Conservation (phyloP, 2,113 vertebrate genomes). For the Acanthisitta chloris region DNA sequence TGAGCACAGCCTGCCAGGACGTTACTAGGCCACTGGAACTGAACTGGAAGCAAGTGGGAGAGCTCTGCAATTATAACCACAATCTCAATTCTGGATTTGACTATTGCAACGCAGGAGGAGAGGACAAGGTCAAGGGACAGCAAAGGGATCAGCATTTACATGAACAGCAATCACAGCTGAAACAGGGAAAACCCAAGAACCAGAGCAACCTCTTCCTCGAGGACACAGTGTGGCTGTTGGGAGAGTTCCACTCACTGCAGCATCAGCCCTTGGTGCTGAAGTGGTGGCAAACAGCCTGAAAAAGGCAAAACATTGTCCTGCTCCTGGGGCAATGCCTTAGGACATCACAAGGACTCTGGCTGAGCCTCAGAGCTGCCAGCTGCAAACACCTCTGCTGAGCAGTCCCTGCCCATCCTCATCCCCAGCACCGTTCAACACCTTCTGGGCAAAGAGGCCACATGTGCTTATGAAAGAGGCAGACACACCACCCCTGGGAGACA, state of each 20-base stretch:
- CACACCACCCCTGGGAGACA: not conserved
- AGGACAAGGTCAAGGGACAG: not conserved
- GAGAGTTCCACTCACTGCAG: not conserved
- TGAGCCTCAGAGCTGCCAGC: not conserved
- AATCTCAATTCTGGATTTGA: not conserved
- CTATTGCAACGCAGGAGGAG: not conserved
- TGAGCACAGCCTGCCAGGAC: not conserved
- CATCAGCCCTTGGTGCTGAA: not conserved
- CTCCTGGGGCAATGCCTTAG: not conserved
- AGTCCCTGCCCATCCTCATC: not conserved
- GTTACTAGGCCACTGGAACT: constrained; percentile 39
- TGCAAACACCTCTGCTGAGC: not conserved
- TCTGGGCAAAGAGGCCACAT: accelerated
- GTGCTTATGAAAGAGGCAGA: not conserved
- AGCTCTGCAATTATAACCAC: not conserved
- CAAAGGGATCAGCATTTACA: not conserved
- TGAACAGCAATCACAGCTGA: not conserved
- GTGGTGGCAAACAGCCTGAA: not conserved
- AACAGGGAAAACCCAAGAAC: not conserved
- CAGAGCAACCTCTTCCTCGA: not conserved
- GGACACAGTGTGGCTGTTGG: accelerated
- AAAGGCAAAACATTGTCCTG: not conserved
- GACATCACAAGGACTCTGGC: not conserved
- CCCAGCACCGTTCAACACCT: accelerated
- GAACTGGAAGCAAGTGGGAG: constrained; percentile 9